Conservation (phyloP, 2,797 vertebrate genomes). For the Pogonophryne albipinna region DNA sequence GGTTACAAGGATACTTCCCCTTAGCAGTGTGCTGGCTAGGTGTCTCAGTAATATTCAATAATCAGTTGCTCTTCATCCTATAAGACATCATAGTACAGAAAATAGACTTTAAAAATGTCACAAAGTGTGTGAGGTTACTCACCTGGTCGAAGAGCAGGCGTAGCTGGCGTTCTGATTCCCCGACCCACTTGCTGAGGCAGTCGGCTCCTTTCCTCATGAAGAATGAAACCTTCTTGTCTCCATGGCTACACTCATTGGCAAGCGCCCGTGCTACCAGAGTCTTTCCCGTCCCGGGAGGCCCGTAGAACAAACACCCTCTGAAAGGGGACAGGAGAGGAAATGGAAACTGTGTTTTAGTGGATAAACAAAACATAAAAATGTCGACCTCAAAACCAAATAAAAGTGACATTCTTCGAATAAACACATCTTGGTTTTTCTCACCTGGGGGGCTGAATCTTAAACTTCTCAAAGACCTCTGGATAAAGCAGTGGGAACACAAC, state of each 20-base stretch:
- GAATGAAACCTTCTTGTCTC: slow-evolving; percentile 97
- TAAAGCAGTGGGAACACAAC: slow-evolving; percentile 98
- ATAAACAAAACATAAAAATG: neutral
- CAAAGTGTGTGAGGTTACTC: slow-evolving; percentile 47
- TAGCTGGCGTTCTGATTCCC: slow-evolving; percentile 98
- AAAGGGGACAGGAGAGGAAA: slow-evolving; percentile 14
- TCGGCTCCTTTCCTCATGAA: slow-evolving; percentile 99
- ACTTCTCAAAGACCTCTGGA: slow-evolving; percentile 98
- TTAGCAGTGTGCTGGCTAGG: neutral
- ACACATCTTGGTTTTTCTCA: slow-evolving; percentile 64
- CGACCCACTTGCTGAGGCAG: slow-evolving; percentile 99
- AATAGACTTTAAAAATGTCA: no score
- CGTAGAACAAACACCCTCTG: slow-evolving; percentile 99
- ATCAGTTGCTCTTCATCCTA: slow-evolving; percentile 54
- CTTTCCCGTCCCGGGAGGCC: slow-evolving; percentile 98
- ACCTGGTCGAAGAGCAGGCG: slow-evolving; percentile 99
- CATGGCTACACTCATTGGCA: slow-evolving; percentile 98
- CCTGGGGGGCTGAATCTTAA: slow-evolving; percentile 99
- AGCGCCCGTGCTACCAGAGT: slow-evolving; percentile 97
- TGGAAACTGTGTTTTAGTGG: neutral
- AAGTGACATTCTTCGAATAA: neutral
- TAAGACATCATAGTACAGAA: no score
- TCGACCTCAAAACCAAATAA: neutral
- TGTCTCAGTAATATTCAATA: slow-evolving; percentile 67
- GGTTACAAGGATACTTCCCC: neutral